Evolutionary conservation across 2,113 vertebrate species (phyloP).

Genomic region (Oreochromis tanganicae): DNA sequence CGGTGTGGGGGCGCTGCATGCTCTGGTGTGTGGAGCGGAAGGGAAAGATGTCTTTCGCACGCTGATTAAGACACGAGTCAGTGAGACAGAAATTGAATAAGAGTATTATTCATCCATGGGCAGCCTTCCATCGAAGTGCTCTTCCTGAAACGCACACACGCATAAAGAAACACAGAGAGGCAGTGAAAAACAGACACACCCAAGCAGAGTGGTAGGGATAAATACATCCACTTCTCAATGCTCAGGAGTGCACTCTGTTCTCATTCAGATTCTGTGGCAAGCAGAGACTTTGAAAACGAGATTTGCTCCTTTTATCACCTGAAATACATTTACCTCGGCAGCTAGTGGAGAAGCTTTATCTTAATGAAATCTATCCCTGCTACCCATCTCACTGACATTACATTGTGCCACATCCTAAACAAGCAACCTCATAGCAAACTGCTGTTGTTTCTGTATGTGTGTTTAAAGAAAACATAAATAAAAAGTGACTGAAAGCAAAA

Average conservation of each 20-base stretch:
- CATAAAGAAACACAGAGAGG: slow-evolving; percentile 1
- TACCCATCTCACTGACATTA: slow-evolving; percentile 54
- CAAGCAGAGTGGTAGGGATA: background rate
- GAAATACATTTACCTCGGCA: slow-evolving; percentile 56
- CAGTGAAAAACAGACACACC: background rate
- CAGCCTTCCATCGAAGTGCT: slow-evolving; percentile 22
- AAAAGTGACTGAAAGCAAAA: background rate
- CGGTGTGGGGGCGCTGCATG: background rate
- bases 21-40: background rate
- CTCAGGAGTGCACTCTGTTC: slow-evolving; percentile 15
- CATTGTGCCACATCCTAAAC: slow-evolving; percentile 34
- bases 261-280: slow-evolving; percentile 56
- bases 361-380: slow-evolving; percentile 69
- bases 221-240: slow-evolving; percentile 9
- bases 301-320: slow-evolving; percentile 56
- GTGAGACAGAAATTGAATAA: slow-evolving; percentile 28
- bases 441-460: background rate
- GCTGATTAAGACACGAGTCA: slow-evolving; percentile 15
- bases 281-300: slow-evolving; percentile 44
- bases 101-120: slow-evolving; percentile 34
- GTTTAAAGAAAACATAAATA: background rate
- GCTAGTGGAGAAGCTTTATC: slow-evolving; percentile 55
- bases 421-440: slow-evolving; percentile 11
- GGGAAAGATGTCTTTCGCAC: background rate
- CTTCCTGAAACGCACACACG: background rate